Evolutionary conservation across 2,888 invertebrate genomes (phyloP).

Genomic region (Ochropleura leucogaster): DNA sequence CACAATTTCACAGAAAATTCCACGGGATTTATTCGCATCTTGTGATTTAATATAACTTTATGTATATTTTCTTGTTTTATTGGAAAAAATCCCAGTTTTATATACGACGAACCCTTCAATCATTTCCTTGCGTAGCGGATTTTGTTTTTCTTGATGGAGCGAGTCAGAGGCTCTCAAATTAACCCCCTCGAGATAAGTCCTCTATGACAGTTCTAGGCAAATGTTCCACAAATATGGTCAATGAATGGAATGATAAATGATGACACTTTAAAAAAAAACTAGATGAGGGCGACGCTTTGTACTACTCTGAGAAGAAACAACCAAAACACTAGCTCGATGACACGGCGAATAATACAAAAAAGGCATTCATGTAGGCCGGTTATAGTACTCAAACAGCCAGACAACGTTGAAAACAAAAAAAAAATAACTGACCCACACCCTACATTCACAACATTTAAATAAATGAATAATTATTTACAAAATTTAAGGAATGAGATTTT

Average conservation of each 20-base stretch:
- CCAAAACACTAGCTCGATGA: no score
- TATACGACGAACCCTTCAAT: slow-evolving; percentile 47
- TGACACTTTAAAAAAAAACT: no score
- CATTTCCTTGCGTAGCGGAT: slow-evolving; percentile 53
- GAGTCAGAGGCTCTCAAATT: slow-evolving; percentile 30
- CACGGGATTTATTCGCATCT: slow-evolving; percentile 48
- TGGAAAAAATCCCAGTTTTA: slow-evolving; percentile 53
- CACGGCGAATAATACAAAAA: no score
- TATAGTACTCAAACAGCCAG: no score
- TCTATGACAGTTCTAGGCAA: slow-evolving; percentile 13
- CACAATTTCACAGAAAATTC: slow-evolving; percentile 65
- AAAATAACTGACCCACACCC: no score
- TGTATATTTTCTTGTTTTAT: slow-evolving; percentile 56
- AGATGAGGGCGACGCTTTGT: no score
- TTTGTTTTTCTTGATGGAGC: slow-evolving; percentile 42
- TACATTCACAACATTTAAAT: no score
- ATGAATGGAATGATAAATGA: background rate
- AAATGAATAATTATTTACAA: no score
- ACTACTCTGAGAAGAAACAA: no score
- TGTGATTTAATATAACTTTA: slow-evolving; percentile 42
- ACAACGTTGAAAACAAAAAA: no score
- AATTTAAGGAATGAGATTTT: no score
- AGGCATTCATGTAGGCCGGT: no score
- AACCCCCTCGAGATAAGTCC: slow-evolving; percentile 12
- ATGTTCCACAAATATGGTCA: background rate